phyloP scores from a whole-genome alignment of 2,113 vertebrate genomes.

The Macquaria australasica region DNA sequence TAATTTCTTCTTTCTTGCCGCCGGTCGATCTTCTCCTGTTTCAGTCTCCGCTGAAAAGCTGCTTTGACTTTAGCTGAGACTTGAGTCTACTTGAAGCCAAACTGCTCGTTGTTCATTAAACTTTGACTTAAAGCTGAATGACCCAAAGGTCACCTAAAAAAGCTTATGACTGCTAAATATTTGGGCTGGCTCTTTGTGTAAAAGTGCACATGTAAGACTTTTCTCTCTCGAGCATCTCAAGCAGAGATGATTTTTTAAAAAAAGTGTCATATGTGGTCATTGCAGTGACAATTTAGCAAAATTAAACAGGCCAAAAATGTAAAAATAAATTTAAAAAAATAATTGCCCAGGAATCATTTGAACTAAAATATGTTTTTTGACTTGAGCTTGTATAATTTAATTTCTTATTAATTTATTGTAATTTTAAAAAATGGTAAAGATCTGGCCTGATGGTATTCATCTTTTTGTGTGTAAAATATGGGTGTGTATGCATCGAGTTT shows the following conservation, averaged over 20 bases:
- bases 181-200: slow-evolving; percentile 88
- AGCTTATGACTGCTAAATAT: slow-evolving; percentile 96
- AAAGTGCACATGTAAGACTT: slow-evolving; percentile 85
- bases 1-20: slow-evolving; percentile 43
- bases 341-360: neutral
- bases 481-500: neutral
- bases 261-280: slow-evolving; percentile 1
- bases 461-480: neutral
- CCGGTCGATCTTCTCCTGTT: slow-evolving; percentile 29
- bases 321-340: neutral
- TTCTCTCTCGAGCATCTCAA: slow-evolving; percentile 46
- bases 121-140: slow-evolving; percentile 93
- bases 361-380: neutral
- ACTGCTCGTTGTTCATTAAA: slow-evolving; percentile 99
- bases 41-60: slow-evolving; percentile 79
- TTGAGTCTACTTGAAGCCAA: slow-evolving; percentile 85
- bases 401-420: neutral
- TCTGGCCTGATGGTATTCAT: neutral
- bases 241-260: no score
- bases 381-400: neutral
- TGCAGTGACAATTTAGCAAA: neutral
- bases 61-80: slow-evolving; percentile 84
- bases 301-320: neutral
- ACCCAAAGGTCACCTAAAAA: slow-evolving; percentile 98
- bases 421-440: neutral